A percentile compares a stretch with the other conserved stretches of the same genome.
Conservation (phyloP, 2,888 invertebrate species). For the Melieria crassipennis region DNA sequence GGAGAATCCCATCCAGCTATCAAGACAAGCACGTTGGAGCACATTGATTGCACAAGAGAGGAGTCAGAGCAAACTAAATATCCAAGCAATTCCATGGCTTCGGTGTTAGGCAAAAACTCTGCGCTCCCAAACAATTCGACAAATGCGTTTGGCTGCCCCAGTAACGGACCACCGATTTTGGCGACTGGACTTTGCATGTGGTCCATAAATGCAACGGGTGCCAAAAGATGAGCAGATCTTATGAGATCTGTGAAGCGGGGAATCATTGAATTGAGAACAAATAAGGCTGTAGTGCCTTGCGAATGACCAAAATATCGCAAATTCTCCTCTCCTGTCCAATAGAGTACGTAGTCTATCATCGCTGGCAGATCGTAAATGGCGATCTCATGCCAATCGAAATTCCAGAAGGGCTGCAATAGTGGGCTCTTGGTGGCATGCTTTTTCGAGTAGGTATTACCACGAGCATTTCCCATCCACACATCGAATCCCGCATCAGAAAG, state of each 20-base stretch:
- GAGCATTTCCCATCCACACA: slow-evolving; percentile 69
- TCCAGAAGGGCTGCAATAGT: slow-evolving; percentile 53
- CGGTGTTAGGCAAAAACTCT: slow-evolving; percentile 52
- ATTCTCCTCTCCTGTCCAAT: slow-evolving; percentile 47
- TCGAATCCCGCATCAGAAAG: slow-evolving; percentile 56
- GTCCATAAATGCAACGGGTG: slow-evolving; percentile 67
- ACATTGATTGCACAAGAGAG: slow-evolving; percentile 37
- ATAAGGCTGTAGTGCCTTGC: slow-evolving; percentile 85
- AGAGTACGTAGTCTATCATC: slow-evolving; percentile 76
- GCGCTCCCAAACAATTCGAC: slow-evolving; percentile 53
- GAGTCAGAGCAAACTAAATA: slow-evolving; percentile 60
- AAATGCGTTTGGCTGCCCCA: slow-evolving; percentile 54
- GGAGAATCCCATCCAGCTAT: slow-evolving; percentile 42
- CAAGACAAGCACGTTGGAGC: slow-evolving; percentile 41
- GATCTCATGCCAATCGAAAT: slow-evolving; percentile 86
- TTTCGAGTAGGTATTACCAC: slow-evolving; percentile 62
- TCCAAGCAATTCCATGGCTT: slow-evolving; percentile 62
- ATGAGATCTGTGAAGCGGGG: slow-evolving; percentile 50
- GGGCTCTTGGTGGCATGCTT: slow-evolving; percentile 65
- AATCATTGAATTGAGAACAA: slow-evolving; percentile 66
- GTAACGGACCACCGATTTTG: slow-evolving; percentile 70
- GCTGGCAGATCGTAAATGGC: slow-evolving; percentile 87
- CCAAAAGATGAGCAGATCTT: slow-evolving; percentile 61
- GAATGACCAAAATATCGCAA: slow-evolving; percentile 86
- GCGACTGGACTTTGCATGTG: slow-evolving; percentile 66